Base-by-base conservation (phyloP, 2,113 vertebrate genomes). In the Amphiprion ocellaris region DNA sequence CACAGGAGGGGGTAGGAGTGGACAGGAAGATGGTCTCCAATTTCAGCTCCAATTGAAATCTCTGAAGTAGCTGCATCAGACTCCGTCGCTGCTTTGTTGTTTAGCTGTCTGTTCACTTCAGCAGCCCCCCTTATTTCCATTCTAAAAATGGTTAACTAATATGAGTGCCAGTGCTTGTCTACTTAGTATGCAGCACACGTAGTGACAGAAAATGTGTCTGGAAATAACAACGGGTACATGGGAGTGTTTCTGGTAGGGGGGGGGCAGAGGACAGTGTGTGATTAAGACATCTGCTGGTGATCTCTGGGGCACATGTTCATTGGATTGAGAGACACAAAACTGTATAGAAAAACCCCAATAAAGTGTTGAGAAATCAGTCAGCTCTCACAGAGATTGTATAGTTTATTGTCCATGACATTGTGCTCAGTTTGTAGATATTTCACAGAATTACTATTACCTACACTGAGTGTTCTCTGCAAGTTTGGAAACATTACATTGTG, bases 211-310 rank as follows among this genome's bases (percentile, higher is more conserved):
- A 26, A 47, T 59, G 55, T 63, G 33, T 84, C 61, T 82, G 50
- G 53, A 86, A 90, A 85, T 89, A 79, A 82, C 59, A 55, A 47
- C 4, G 17, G 58, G 60, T 47, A 52, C 64, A 46, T 28, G 60
- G 79, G 44, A 58, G 64, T 67, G 80, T 67, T 77, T 76, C 74
- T 67, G 33, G 23, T 74, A 63, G 76, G 49, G 37, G 70, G 4
- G 30, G 4, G 63, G n/a, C 17, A 24, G 24, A 44, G 26, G 64
- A 68, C 49, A 77, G 67, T 79, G 59, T 90, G 87, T 87, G 78
- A 91, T 90, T 91, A 87, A 87, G 86, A 89, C 90, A 91, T 90
- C 90, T 87, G 90, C 58, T 77, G 72, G 58, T 81, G 72, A 73
- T 74, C 49, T 74, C 19, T 19, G 66, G 62, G 39, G 63, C 56